phyloP scores from a whole-genome alignment of 2,888 invertebrate species.

The Platycheirus rosarum region DNA sequence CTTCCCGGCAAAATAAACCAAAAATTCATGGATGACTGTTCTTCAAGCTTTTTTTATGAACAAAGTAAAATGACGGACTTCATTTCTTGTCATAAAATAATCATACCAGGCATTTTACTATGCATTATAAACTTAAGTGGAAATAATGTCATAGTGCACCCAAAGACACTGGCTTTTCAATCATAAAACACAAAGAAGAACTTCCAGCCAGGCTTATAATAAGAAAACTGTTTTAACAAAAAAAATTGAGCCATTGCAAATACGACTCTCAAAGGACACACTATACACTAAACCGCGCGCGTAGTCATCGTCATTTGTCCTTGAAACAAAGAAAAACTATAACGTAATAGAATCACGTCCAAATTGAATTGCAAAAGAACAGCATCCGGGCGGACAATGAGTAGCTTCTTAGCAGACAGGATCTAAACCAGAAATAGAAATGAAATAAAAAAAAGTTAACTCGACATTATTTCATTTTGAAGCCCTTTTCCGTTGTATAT shows the following conservation, averaged over 20 bases:
- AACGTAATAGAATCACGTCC: constrained; percentile 66
- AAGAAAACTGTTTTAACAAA: background rate
- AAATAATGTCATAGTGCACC: background rate
- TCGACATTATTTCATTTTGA: constrained; percentile 33
- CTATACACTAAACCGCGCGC: constrained; percentile 24
- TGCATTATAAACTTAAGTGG: background rate
- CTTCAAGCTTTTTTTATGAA: background rate
- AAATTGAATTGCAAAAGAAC: constrained; percentile 60
- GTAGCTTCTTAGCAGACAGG: constrained; percentile 7
- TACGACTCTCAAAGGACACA: constrained; percentile 31
- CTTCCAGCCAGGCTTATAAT: background rate
- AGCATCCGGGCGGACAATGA: constrained; percentile 36
- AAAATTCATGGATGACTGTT: no score
- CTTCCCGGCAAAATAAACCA: no score
- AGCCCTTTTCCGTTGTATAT: background rate
- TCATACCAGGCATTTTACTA: background rate
- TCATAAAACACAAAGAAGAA: background rate
- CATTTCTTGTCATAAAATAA: background rate
- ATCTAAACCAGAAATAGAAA: constrained; percentile 4
- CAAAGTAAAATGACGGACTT: background rate
- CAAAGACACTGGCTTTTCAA: background rate
- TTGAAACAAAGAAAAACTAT: constrained; percentile 65
- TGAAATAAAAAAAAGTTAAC: constrained; percentile 21
- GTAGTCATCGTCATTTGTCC: constrained; percentile 43
- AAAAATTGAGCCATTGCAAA: background rate